Percentiles rank a stretch among this genome's conserved stretches.
These are phyloP conservation scores for Halichoeres trimaculatus DNA, from an alignment of 2,113 vertebrate genomes.

Conservation along the genomic window DNA sequence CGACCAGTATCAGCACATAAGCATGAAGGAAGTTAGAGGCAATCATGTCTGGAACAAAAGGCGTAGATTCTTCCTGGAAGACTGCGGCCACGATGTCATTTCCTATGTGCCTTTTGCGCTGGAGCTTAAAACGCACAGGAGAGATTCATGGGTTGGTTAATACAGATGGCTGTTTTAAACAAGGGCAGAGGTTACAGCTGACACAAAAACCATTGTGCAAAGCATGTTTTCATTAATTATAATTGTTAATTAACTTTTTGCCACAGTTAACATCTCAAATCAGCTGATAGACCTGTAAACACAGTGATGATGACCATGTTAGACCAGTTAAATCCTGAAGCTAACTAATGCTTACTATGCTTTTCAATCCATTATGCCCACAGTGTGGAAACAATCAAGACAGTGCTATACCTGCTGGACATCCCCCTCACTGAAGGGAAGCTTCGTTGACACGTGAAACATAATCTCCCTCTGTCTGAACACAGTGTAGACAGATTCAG, in stretches of 20 bases:
- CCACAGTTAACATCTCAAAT: background rate
- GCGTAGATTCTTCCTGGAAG: conserved; percentile 95
- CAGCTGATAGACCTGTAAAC: background rate
- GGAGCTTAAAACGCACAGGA: conserved; percentile 82
- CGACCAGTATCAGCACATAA: conserved; percentile 92
- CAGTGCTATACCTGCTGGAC: conserved; percentile 87
- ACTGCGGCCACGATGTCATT: conserved; percentile 95
- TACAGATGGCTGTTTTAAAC: background rate
- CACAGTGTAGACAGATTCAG: conserved; percentile 91
- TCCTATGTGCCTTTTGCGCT: conserved; percentile 96
- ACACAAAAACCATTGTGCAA: background rate
- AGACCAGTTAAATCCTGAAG: background rate
- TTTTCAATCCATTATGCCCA: too few species aligned
- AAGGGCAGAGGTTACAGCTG: background rate
- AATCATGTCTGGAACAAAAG: conserved; percentile 96
- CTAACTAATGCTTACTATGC: background rate
- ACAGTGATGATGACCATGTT: background rate
- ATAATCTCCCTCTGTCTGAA: conserved; percentile 94
- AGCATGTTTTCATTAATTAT: background rate
- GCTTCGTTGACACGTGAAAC: conserved; percentile 97
- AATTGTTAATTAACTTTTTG: background rate
- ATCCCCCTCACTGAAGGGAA: conserved; percentile 94
- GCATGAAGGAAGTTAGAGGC: conserved; percentile 97
- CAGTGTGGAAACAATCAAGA: conserved; percentile 11
- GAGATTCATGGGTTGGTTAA: background rate